Base-by-base conservation (phyloP, 2,797 vertebrate species). In the Hypotaenidia philippensis region DNA sequence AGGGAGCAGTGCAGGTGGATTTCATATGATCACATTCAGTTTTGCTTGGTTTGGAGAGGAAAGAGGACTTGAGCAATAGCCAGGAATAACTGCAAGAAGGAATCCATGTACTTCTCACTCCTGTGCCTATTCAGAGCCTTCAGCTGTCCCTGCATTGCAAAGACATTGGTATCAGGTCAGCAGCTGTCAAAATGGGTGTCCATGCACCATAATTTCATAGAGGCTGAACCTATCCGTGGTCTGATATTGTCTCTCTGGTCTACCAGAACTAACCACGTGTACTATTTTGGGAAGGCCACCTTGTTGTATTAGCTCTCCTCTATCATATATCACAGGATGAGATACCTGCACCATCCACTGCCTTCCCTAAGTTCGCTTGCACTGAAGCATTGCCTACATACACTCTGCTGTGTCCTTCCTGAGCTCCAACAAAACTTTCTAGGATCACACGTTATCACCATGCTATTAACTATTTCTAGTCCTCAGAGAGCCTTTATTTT, bases 391-490 rank as follows among this genome's bases (percentile, higher is more conserved):
- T 72, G 29, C n/a, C 21, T 77, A 5, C 21, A 41, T 17, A 5
- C 3, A 1, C 6, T 57, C 52, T 1, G 0, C 8, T n/a, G 21
- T 71, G 40, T 17, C 22, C 13, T 34, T 92, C 31, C n/a, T 23
- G 15, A 34, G 18, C 25, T 66, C 8, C 20, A 86, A 0, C 0
- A 1, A 68, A 10, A 19, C 19, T 71, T 64, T 52, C 44, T 31
- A 71, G n/a, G 45, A 89, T 32, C 10, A 10, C 70, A 44, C 1
- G 1, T 11, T 34, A 8, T 60, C 45, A 64, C 19, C 4, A 2
- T 44, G 9, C 8, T 71, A 5, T 49, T 68, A 20, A 3, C 32
- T 32, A 32, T 11, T 56, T 63, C 22, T 13, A 7, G 6, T 45
- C 4, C 17, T 44, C 40, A 44, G 34, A 66, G 25, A 34, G 11